Percentiles rank a stretch among this genome's conserved stretches.
These are phyloP conservation scores for Alaudala cheleensis DNA, from an alignment of 2,113 vertebrate species.

Conservation along the genomic window DNA sequence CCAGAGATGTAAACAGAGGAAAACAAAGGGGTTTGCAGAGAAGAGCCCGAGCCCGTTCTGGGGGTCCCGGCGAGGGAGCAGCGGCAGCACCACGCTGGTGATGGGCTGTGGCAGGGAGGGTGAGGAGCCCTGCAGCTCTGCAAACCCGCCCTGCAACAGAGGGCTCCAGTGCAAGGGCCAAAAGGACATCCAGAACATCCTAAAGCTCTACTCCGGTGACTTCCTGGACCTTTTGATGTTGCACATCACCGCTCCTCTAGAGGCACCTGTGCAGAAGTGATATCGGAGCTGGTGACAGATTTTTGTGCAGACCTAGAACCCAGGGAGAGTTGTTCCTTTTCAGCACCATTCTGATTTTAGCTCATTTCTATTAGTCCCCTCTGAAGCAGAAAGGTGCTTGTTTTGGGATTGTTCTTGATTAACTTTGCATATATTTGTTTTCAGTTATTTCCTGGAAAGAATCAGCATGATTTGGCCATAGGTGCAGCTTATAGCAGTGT, in stretches of 20 bases:
- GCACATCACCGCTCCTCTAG: neutral
- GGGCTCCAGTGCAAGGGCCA: accelerated
- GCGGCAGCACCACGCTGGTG: neutral
- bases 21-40: neutral
- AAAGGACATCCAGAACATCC: neutral
- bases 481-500: neutral
- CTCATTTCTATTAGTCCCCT: accelerated
- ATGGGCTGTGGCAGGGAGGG: accelerated
- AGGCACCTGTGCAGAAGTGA: neutral
- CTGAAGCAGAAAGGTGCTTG: neutral
- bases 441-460: neutral
- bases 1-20: neutral
- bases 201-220: neutral
- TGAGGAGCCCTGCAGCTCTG: neutral
- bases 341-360: neutral
- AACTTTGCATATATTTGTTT: neutral
- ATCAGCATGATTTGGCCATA: neutral
- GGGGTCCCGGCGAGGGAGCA: neutral
- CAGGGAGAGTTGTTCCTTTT: neutral
- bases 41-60: neutral
- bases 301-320: accelerated
- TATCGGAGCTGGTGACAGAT: accelerated
- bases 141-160: neutral
- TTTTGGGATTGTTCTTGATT: neutral
- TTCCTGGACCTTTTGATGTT: neutral